These are phyloP conservation scores for Drosophila sp. DNA, from an alignment of 1,140 invertebrate species.

Conservation along the genomic window DNA sequence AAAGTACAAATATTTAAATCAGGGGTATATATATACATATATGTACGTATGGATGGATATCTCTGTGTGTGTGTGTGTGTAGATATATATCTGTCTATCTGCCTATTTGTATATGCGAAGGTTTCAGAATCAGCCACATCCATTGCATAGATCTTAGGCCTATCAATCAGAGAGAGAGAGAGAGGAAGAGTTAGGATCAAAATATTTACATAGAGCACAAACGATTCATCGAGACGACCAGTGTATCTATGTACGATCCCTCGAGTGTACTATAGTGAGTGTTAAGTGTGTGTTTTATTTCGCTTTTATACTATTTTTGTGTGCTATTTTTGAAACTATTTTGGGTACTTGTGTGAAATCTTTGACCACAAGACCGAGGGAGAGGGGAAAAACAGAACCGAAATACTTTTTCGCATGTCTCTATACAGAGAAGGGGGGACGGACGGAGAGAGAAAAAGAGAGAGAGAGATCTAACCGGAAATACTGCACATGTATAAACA, in stretches of 20 bases:
- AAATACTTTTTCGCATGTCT: constrained; percentile 13
- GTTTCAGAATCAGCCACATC: constrained; percentile 36
- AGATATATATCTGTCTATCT: constrained; percentile 49
- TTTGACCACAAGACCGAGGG: constrained; percentile 24
- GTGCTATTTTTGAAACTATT: constrained; percentile 76
- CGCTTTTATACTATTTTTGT: constrained; percentile 53
- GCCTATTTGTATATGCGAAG: constrained; percentile 75
- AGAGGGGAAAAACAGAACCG: constrained; percentile 16
- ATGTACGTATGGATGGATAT: constrained; percentile 43
- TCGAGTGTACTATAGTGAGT: background rate
- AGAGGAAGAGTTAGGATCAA: background rate
- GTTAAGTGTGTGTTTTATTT: constrained; percentile 15
- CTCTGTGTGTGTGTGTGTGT: constrained; percentile 45
- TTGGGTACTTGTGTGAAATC: constrained; percentile 42
- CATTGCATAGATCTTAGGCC: constrained; percentile 5
- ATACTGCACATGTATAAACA: constrained; percentile 7
- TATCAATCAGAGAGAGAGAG: constrained; percentile 21
- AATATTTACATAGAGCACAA: constrained; percentile 11
- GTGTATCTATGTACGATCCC: constrained; percentile 8
- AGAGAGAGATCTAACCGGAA: background rate
- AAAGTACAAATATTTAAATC: constrained; percentile 52
- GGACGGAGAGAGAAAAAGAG: background rate
- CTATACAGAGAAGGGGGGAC: background rate
- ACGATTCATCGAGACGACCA: too few relatives aligned
- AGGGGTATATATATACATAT: constrained; percentile 47